phyloP scores from a whole-genome alignment of 2,797 vertebrate genomes.

The Crenuchus spilurus region DNA sequence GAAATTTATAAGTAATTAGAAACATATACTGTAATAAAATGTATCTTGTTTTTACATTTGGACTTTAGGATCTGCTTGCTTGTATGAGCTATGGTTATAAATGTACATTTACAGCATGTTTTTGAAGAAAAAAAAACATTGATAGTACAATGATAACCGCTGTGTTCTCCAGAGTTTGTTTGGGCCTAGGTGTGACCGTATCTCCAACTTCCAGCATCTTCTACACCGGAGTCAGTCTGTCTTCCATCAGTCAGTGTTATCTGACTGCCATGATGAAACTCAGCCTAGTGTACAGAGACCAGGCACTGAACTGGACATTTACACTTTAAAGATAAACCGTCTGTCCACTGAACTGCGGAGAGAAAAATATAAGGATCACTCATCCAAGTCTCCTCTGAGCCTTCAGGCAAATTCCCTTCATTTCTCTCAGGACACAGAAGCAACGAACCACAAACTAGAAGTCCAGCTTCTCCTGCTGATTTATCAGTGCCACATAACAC shows the following conservation, averaged over 20 bases:
- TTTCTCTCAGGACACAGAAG: neutral
- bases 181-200: too few relatives aligned
- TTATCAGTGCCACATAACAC: neutral
- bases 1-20: too few relatives aligned
- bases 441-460: neutral
- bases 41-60: too few relatives aligned
- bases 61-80: too few relatives aligned
- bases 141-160: too few relatives aligned
- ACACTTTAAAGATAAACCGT: neutral
- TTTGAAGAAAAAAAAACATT: too few relatives aligned
- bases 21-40: too few relatives aligned
- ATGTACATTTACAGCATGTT: too few relatives aligned
- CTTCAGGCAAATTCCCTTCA: constrained; percentile 1
- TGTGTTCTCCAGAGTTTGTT: too few relatives aligned
- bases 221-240: too few relatives aligned
- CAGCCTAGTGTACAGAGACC: neutral
- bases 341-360: neutral
- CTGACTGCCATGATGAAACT: neutral
- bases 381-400: neutral
- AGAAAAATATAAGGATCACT: neutral
- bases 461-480: neutral
- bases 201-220: too few relatives aligned
- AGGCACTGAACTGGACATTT: neutral
- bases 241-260: neutral
- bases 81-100: too few relatives aligned